Percentiles rank a stretch among this genome's conserved stretches.
phyloP scores from a whole-genome alignment of 2,888 invertebrate species.

The Anodontia alba region DNA sequence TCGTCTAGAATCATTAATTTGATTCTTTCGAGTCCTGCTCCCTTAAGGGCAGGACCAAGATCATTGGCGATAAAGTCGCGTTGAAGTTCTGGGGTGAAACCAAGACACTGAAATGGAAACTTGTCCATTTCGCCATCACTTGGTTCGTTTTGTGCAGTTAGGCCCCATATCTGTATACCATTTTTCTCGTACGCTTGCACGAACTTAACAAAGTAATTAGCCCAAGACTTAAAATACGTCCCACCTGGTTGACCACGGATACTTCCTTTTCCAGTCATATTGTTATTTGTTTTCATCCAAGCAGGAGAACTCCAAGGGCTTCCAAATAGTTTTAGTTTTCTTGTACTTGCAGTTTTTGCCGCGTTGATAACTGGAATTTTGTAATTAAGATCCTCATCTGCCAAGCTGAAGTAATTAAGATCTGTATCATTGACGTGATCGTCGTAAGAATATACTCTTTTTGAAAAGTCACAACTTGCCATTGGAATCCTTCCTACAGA shows the following conservation, averaged over 20 bases:
- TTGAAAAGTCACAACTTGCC: slow-evolving; percentile 94
- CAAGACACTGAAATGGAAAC: slow-evolving; percentile 81
- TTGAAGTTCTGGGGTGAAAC: slow-evolving; percentile 90
- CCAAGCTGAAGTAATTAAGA: neutral
- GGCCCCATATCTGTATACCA: slow-evolving; percentile 89
- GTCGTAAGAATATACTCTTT: slow-evolving; percentile 92
- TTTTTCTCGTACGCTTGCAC: slow-evolving; percentile 90
- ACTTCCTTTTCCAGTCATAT: slow-evolving; percentile 80
- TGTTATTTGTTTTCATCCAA: slow-evolving; percentile 49
- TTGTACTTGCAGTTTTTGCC: slow-evolving; percentile 36
- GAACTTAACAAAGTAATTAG: slow-evolving; percentile 93
- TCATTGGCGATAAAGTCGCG: slow-evolving; percentile 88
- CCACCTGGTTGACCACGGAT: slow-evolving; percentile 11
- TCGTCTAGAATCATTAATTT: slow-evolving; percentile 92
- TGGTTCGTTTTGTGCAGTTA: slow-evolving; percentile 96
- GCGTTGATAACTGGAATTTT: slow-evolving; percentile 45
- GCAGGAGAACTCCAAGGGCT: slow-evolving; percentile 52
- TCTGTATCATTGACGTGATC: slow-evolving; percentile 86
- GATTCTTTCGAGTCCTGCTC: slow-evolving; percentile 87
- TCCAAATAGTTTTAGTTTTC: slow-evolving; percentile 44
- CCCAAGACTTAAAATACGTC: slow-evolving; percentile 91
- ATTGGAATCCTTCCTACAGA: slow-evolving; percentile 93
- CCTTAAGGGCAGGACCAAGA: slow-evolving; percentile 90
- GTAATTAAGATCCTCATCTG: slow-evolving; percentile 9
- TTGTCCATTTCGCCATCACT: slow-evolving; percentile 75